These are phyloP conservation scores for Meda fulgida DNA, from an alignment of 2,797 vertebrate genomes.

Conservation along the genomic window DNA sequence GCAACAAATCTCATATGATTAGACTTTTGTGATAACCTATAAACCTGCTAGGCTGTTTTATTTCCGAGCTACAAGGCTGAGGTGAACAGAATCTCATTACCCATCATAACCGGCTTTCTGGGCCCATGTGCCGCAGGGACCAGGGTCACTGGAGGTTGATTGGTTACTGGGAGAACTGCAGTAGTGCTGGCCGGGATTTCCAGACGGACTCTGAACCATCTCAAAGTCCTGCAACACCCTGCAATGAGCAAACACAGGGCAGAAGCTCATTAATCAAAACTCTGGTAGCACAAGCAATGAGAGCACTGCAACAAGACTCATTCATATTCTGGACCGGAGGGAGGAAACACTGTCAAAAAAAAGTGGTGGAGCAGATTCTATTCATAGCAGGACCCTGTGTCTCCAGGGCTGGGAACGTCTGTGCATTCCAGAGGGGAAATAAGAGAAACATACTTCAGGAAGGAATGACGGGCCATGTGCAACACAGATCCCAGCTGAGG, in stretches of 20 bases:
- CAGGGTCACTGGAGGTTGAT: slow-evolving; percentile 87
- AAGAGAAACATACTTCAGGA: slow-evolving; percentile 10
- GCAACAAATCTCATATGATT: slow-evolving; percentile 14
- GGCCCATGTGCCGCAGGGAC: slow-evolving; percentile 82
- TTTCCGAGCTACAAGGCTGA: background rate
- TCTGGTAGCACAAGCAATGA: slow-evolving; percentile 31
- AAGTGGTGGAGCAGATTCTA: slow-evolving; percentile 28
- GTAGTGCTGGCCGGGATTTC: slow-evolving; percentile 70
- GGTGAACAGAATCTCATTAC: slow-evolving; percentile 67
- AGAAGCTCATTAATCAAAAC: slow-evolving; percentile 40
- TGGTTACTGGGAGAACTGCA: slow-evolving; percentile 90
- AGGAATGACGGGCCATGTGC: slow-evolving; percentile 25
- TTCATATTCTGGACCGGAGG: slow-evolving; percentile 42
- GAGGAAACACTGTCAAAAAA: slow-evolving; percentile 47
- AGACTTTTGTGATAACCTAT: slow-evolving; percentile 7
- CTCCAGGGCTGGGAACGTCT: slow-evolving; percentile 25
- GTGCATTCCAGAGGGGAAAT: slow-evolving; percentile 7
- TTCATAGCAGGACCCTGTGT: slow-evolving; percentile 26
- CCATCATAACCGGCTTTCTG: slow-evolving; percentile 84
- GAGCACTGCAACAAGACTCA: slow-evolving; percentile 28
- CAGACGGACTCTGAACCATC: slow-evolving; percentile 42
- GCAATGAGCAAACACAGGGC: slow-evolving; percentile 23
- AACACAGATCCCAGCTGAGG: background rate
- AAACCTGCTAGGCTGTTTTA: slow-evolving; percentile 3
- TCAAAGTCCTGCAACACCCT: slow-evolving; percentile 57